Evolutionary conservation across 2,888 invertebrate species (phyloP), one percentile per base, ranked within the genome.

Genomic region (Epirrhoe alternata): DNA sequence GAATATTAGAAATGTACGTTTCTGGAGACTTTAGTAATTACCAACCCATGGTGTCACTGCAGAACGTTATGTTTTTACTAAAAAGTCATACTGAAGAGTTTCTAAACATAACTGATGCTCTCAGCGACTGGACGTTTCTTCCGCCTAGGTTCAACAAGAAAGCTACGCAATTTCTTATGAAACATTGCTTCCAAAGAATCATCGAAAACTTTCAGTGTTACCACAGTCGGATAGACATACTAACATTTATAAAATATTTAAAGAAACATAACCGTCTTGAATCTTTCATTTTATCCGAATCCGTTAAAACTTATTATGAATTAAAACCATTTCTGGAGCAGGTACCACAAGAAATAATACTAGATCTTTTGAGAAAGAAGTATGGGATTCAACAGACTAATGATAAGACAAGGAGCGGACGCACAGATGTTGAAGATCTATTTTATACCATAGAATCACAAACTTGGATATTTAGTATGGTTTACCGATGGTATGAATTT

Each of bases 161-260:
- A 42, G 38, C 38, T 42, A 42, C 38, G 38, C 38, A 42, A 42
- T 42, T 42, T 42, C 38, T 42, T 42, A 42, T 42, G 38, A 42
- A 42, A 42, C 38, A 42, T 42, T 42, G 38, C 38, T 42, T 5
- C 10, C 2, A 42, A 42, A 2, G 38, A 42, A 12, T 42, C 4
- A 2, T 42, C 0, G 38, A 42, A 2, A 42, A 42, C 12, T 42
- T 42, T 42, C 38, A 42, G 38, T 12, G 12, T 42, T 42, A 42
- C 12, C 12, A 5, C 4, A 12, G 0, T 5, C 38, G 38, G 38
- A 42, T 42, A 3, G 10, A 42, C 12, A 42, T 42, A 4, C 38
- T 12, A 42, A 42, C 38, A 12, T 42, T 42, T 42, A 42, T 42
- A 42, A 12, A 10, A 12, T 42, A 42, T 42, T 42, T 42, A 42